phyloP scores from a whole-genome alignment of 2,797 vertebrate genomes.

The Melanotaenia nigrans region DNA sequence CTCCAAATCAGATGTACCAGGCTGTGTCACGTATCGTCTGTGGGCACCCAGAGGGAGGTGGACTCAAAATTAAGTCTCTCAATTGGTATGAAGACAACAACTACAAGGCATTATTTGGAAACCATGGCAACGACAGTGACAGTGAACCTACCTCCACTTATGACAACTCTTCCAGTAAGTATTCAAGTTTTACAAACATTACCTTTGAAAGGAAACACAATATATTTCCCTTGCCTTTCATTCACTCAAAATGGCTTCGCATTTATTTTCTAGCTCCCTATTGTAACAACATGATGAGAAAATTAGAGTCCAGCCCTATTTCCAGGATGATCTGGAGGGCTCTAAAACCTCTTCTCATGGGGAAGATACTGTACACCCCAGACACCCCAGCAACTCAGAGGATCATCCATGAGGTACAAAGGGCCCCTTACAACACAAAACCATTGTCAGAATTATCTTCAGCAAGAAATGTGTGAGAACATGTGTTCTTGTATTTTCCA shows the following conservation, averaged over 20 bases:
- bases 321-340: constrained; percentile 98
- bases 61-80: constrained; percentile 97
- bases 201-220: background rate
- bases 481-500: constrained; percentile 56
- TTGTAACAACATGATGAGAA: constrained; percentile 95
- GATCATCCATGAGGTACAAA: constrained; percentile 92
- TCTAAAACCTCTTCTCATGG: constrained; percentile 94
- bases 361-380: constrained; percentile 96
- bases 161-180: constrained; percentile 96
- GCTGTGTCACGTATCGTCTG: constrained; percentile 96
- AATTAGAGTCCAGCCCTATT: constrained; percentile 93
- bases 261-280: constrained; percentile 87
- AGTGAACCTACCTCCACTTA: constrained; percentile 84
- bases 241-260: background rate
- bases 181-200: background rate
- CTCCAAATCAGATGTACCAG: constrained; percentile 93
- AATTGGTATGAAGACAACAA: constrained; percentile 99
- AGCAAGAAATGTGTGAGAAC: constrained; percentile 1
- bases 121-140: constrained; percentile 88
- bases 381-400: constrained; percentile 91
- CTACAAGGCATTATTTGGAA: constrained; percentile 95
- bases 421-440: background rate
- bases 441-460: background rate
- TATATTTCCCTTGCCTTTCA: background rate
- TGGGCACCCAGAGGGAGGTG: constrained; percentile 94